These are phyloP conservation scores for Drosophila arizonae DNA, from an alignment of 1,140 invertebrate genomes.

Conservation along the genomic window DNA sequence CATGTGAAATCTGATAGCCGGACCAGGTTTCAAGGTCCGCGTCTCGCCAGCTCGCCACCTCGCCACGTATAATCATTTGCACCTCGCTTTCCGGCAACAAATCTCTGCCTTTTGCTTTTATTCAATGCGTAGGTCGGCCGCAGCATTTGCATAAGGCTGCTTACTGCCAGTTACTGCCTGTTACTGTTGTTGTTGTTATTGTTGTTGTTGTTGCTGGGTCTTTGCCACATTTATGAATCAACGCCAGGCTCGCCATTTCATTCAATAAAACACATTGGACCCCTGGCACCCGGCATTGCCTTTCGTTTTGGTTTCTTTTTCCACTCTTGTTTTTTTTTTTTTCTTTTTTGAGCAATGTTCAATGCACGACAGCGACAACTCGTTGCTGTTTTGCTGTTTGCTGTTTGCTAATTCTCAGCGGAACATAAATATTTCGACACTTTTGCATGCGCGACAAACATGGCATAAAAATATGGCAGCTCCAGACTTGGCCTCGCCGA, in stretches of 20 bases:
- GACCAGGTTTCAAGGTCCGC: constrained; percentile 29
- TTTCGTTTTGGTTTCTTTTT: too few relatives aligned
- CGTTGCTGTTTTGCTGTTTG: constrained; percentile 22
- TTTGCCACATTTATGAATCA: constrained; percentile 75
- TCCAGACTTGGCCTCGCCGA: constrained; percentile 17
- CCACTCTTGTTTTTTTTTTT: too few relatives aligned
- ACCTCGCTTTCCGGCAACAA: constrained; percentile 71
- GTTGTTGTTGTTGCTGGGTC: too few relatives aligned
- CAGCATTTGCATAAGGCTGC: constrained; percentile 66
- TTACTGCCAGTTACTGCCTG: constrained; percentile 19
- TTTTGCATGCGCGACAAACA: constrained; percentile 75
- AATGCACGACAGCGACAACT: constrained; percentile 68
- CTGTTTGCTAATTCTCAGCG: constrained; percentile 62
- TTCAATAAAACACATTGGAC: constrained; percentile 74
- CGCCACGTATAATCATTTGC: constrained; percentile 63
- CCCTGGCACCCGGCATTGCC: neutral
- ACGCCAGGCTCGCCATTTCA: constrained; percentile 76
- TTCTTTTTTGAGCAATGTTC: constrained; percentile 66
- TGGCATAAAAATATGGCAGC: constrained; percentile 80
- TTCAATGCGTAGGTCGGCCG: constrained; percentile 72
- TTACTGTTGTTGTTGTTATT: too few relatives aligned
- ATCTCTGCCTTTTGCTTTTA: constrained; percentile 58
- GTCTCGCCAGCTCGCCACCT: neutral
- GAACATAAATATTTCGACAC: constrained; percentile 81
- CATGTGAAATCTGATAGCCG: constrained; percentile 78